Evolutionary conservation across 2,888 invertebrate species (phyloP), one percentile per base, ranked within the genome.

Genomic region (Orthosia gothica): DNA sequence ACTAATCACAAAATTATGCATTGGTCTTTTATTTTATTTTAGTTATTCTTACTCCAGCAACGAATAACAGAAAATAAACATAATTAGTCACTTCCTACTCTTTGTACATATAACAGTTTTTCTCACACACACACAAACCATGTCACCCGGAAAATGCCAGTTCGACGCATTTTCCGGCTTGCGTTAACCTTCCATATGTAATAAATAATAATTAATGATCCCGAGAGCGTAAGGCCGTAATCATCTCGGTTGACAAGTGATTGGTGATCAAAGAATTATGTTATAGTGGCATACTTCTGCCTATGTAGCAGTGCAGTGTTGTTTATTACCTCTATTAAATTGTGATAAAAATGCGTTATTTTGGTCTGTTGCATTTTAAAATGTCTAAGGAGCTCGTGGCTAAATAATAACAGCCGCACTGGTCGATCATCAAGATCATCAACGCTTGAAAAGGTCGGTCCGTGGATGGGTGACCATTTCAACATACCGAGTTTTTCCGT

Each of bases 181-280:
- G 26, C 55, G 54, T 59, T 47, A 63, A 59, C 83, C 66, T 57
- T 61, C 7, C 26, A 32, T 54, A 49, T 32, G 61, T 67, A 80
- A 79, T 80, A 79, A 79, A 80, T 83, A 80, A 83, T 83, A 65
- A 74, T 83, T 74, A 80, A 80, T 74, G 64, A 62, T 20, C 80
- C 74, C 57, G 26, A 45, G 63, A 79, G 67, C 63, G 47, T 83
- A 50, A 57, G 74, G 80, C 32, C 32, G 49, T 83, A 54, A 83
- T 73, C 45, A 80, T 68, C 26, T 79, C 32, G 59, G 58, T 50
- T 23, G 62, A 49, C 40, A 23, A 81, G 66, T 73, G 58, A 80
- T 83, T 73, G 74, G 80, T 67, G 80, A 73, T 80, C 58, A 79
- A 57, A 68, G 26, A 78, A 57, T 67, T 20, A 20, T 54, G 57